Evolutionary conservation across 1,140 invertebrate genomes (phyloP).

Genomic region (Drosophila chauvacae): DNA sequence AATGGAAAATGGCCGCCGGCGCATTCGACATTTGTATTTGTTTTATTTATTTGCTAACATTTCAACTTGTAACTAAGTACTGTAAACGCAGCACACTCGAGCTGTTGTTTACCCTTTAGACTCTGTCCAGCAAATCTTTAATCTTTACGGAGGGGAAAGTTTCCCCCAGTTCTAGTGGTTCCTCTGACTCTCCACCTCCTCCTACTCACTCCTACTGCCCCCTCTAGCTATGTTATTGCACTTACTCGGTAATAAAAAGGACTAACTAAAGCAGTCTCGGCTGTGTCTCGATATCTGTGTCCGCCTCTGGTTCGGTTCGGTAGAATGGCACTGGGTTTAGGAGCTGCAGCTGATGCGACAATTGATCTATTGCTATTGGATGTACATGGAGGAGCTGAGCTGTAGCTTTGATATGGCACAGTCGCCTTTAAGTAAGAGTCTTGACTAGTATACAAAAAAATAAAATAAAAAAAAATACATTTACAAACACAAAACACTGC

Average conservation of each 20-base stretch:
- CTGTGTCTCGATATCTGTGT: constrained; percentile 48
- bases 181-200: constrained; percentile 3
- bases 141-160: constrained; percentile 12
- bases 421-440: constrained; percentile 75
- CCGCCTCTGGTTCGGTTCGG: constrained; percentile 34
- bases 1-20: constrained; percentile 35
- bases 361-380: constrained; percentile 48
- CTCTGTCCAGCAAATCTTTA: constrained; percentile 72
- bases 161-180: constrained; percentile 23
- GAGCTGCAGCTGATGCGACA: constrained; percentile 50
- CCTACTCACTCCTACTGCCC: neutral
- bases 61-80: constrained; percentile 43
- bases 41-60: constrained; percentile 31
- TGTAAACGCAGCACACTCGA: constrained; percentile 39
- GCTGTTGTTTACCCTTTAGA: constrained; percentile 52
- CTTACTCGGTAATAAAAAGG: constrained; percentile 62
- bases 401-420: constrained; percentile 74
- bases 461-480: constrained; percentile 13
- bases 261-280: constrained; percentile 82
- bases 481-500: constrained; percentile 49
- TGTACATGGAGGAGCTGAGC: constrained; percentile 45
- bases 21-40: constrained; percentile 36
- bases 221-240: constrained; percentile 60
- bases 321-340: constrained; percentile 56
- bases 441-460: constrained; percentile 76